Evolutionary conservation across 64 coral and sea anemone species (phyloP).

Genomic region (Stylophora pistillata): DNA sequence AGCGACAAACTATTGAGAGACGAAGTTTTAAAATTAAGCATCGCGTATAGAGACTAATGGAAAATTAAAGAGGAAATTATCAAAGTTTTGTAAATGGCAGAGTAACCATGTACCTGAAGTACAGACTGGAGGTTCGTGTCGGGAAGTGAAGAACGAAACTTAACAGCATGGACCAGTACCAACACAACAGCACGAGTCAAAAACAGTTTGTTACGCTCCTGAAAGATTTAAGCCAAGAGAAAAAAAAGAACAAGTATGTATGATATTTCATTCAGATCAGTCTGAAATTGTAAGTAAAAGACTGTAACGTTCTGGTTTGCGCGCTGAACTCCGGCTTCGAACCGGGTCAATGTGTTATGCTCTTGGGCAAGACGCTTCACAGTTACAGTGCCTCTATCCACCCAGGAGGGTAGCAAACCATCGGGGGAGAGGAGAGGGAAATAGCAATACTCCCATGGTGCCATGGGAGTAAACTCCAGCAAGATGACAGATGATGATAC

Average conservation of each 20-base stretch:
- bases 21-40: neutral
- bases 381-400: no score
- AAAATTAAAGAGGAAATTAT: neutral
- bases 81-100: neutral
- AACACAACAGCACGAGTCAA: constrained; percentile 85
- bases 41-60: no score
- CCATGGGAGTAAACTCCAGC: no score
- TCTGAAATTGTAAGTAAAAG: no score
- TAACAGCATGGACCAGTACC: constrained; percentile 81
- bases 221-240: neutral
- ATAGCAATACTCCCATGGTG: no score
- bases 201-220: constrained; percentile 91
- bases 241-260: neutral
- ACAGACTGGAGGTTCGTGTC: constrained; percentile 87
- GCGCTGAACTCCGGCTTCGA: no score
- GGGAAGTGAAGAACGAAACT: constrained; percentile 84
- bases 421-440: no score
- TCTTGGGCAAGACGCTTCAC: no score
- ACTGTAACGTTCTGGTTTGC: no score
- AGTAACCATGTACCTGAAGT: constrained; percentile 45
- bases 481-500: no score
- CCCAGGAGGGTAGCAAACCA: no score
- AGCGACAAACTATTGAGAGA: constrained; percentile 71
- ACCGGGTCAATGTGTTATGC: no score
- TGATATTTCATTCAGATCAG: neutral